These are phyloP conservation scores for Bufotes viridis DNA, from an alignment of 2,797 vertebrate genomes.

Conservation along the genomic window DNA sequence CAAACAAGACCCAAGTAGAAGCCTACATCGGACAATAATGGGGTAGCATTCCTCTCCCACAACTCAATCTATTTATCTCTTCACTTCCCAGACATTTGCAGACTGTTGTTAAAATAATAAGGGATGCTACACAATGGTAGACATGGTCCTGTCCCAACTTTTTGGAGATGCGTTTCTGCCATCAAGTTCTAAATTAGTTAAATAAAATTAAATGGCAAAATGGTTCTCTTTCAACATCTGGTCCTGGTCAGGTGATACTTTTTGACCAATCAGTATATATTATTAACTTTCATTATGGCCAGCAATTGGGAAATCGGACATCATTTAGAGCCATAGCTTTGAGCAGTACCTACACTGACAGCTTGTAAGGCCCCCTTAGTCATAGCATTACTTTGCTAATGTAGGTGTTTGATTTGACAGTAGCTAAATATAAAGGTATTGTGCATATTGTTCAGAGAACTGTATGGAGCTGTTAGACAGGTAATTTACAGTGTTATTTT, in stretches of 20 bases:
- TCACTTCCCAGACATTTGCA: too few species aligned
- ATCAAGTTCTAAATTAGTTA: too few species aligned
- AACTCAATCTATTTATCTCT: too few species aligned
- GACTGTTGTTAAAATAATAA: too few species aligned
- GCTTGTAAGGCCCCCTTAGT: not conserved
- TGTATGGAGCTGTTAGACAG: not conserved
- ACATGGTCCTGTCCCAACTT: too few species aligned
- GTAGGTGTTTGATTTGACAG: conserved; percentile 14
- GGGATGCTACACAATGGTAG: too few species aligned
- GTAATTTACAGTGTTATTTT: conserved; percentile 10
- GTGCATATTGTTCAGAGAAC: conserved; percentile 1
- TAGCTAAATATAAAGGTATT: not conserved
- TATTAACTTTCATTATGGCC: not conserved
- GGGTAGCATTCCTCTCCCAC: too few species aligned
- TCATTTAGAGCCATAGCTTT: not conserved
- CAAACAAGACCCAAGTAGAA: too few species aligned
- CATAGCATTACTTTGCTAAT: not conserved
- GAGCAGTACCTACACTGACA: not conserved
- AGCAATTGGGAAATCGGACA: not conserved
- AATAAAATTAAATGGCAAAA: too few species aligned
- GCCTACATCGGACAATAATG: too few species aligned
- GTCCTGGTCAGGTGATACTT: not conserved
- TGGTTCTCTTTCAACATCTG: too few species aligned
- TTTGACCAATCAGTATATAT: not conserved
- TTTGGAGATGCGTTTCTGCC: too few species aligned